A percentile compares a stretch with the other conserved stretches of the same genome.
These are phyloP conservation scores for Leucoraja erinaceus DNA, from an alignment of 2,113 vertebrate species.

Conservation along the genomic window DNA sequence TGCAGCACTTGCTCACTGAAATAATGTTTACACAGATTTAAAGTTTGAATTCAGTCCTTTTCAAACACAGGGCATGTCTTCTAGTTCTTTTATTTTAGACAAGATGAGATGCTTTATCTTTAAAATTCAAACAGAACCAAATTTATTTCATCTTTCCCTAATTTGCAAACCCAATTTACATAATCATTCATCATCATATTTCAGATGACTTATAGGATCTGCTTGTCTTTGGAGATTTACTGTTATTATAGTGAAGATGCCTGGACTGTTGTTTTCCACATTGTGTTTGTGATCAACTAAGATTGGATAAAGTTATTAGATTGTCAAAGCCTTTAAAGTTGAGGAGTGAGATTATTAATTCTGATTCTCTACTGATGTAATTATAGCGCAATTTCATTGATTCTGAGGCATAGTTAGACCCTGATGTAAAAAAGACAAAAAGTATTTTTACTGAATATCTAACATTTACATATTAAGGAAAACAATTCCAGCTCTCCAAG, in stretches of 20 bases:
- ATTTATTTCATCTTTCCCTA: not conserved
- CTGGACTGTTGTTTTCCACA: slow-evolving; percentile 16
- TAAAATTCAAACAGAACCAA: not conserved
- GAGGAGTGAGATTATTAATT: not conserved
- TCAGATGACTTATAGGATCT: not conserved
- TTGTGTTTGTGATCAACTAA: not conserved
- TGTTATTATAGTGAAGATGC: not conserved
- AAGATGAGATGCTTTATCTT: not conserved
- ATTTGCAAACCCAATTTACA: not conserved
- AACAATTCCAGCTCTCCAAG: not conserved
- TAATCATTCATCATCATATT: not conserved
- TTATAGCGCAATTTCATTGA: not conserved
- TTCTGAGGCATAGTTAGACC: not conserved
- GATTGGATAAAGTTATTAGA: slow-evolving; percentile 16
- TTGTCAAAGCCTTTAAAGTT: slow-evolving; percentile 8
- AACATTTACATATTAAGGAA: slow-evolving; percentile 13
- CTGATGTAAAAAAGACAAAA: not conserved
- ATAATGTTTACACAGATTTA: not conserved
- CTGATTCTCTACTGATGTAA: not conserved
- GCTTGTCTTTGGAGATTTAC: not conserved
- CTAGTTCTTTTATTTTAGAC: not conserved
- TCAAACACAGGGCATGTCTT: not conserved
- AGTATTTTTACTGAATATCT: slow-evolving; percentile 2
- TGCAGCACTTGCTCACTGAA: not conserved
- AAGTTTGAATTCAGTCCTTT: not conserved